Evolutionary conservation across 2,113 vertebrate species (phyloP).

Genomic region (Malurus alboscapulatus): DNA sequence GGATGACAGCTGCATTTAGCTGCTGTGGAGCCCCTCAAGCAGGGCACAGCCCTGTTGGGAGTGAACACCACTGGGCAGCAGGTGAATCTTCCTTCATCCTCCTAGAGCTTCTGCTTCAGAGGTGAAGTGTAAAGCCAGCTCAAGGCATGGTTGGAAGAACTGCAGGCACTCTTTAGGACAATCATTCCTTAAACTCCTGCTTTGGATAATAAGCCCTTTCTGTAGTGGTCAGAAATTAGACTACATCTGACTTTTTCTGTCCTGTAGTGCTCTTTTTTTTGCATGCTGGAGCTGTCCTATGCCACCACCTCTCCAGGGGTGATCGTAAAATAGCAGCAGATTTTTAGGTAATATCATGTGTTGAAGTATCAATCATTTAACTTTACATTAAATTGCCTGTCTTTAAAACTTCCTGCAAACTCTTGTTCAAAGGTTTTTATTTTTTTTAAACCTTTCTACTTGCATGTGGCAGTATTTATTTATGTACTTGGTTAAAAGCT

Average conservation of each 20-base stretch:
- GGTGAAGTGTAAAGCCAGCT: neutral
- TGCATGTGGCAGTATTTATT: neutral
- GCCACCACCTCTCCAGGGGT: neutral
- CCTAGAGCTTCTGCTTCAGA: neutral
- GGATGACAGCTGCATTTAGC: neutral
- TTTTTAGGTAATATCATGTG: neutral
- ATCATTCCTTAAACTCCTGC: neutral
- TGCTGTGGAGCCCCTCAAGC: neutral
- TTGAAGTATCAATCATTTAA: neutral
- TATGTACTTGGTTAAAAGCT: neutral
- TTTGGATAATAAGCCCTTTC: neutral
- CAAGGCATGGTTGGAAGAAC: neutral
- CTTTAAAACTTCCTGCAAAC: neutral
- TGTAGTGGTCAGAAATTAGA: neutral
- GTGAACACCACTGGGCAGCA: neutral
- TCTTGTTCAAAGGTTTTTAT: neutral
- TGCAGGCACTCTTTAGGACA: neutral
- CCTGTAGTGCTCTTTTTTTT: neutral
- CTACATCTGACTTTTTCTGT: neutral
- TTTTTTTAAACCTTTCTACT: neutral
- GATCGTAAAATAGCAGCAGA: neutral
- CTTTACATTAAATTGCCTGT: neutral
- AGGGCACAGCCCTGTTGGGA: neutral
- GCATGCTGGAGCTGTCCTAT: neutral
- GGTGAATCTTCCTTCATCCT: neutral